These are phyloP conservation scores for Sturmia bella DNA, from an alignment of 2,888 invertebrate species.

Conservation along the genomic window DNA sequence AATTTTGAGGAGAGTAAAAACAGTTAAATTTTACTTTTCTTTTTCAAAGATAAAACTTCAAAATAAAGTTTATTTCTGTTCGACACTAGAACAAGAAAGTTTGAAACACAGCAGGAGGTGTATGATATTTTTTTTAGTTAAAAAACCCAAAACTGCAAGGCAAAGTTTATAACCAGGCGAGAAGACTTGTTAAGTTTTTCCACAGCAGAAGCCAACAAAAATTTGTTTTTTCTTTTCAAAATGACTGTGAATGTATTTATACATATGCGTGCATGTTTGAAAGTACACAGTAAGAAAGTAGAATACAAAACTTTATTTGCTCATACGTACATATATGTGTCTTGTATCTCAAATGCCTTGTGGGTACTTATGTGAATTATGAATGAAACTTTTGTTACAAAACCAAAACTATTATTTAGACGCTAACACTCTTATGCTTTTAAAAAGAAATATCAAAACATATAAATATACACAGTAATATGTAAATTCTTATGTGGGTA, in stretches of 20 bases:
- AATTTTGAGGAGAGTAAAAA: not conserved
- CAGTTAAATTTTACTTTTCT: slow-evolving; percentile 4
- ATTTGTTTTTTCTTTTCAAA: not conserved
- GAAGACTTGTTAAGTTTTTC: slow-evolving; percentile 39
- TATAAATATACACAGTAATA: not conserved
- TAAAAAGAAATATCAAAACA: slow-evolving; percentile 8
- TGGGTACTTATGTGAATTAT: slow-evolving; percentile 56
- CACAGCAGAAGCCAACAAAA: too few relatives aligned
- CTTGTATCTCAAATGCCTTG: slow-evolving; percentile 24
- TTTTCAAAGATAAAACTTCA: slow-evolving; percentile 32
- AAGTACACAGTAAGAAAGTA: too few relatives aligned
- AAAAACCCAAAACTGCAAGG: slow-evolving; percentile 28
- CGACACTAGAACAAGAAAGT: slow-evolving; percentile 8
- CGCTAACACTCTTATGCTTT: slow-evolving; percentile 11
- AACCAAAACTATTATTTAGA: slow-evolving; percentile 39
- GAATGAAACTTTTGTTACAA: slow-evolving; percentile 59
- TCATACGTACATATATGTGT: not conserved
- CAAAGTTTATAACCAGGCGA: slow-evolving; percentile 53
- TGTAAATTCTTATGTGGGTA: too few relatives aligned
- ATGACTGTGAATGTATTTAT: slow-evolving; percentile 2
- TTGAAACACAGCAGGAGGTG: slow-evolving; percentile 5
- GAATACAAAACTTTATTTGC: not conserved
- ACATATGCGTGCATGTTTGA: too few relatives aligned
- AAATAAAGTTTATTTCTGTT: slow-evolving; percentile 31
- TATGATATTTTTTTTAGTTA: not conserved